Percentiles rank a stretch among this genome's conserved stretches.
Conservation (phyloP, 2,888 invertebrate genomes). For the Achlya flavicornis region DNA sequence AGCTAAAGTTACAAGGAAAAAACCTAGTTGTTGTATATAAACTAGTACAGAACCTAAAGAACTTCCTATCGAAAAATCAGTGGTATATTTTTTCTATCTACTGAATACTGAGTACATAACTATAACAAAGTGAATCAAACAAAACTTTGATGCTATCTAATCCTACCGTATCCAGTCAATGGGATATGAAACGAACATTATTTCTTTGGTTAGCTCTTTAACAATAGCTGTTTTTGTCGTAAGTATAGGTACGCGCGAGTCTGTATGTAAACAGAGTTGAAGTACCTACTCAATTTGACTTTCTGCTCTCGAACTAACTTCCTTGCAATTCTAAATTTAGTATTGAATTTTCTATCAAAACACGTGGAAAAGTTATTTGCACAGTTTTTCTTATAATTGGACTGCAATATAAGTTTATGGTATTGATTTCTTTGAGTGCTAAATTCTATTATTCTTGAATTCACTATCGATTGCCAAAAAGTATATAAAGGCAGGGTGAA, state of each 20-base stretch:
- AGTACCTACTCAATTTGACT: constrained; percentile 32
- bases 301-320: constrained; percentile 23
- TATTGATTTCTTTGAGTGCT: too few relatives aligned
- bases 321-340: constrained; percentile 17
- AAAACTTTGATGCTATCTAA: background rate
- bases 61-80: background rate
- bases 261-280: background rate
- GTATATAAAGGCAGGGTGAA: too few relatives aligned
- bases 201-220: constrained; percentile 43
- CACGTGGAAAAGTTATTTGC: constrained; percentile 4
- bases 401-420: too few relatives aligned
- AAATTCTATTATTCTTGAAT: too few relatives aligned
- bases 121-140: background rate
- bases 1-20: too few relatives aligned
- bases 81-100: background rate
- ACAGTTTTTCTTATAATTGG: background rate
- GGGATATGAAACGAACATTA: constrained; percentile 34
- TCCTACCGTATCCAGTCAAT: constrained; percentile 5
- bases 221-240: constrained; percentile 20
- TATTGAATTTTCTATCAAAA: constrained; percentile 15
- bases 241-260: background rate
- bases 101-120: background rate
- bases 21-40: background rate
- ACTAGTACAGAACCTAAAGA: background rate
- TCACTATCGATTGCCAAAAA: too few relatives aligned